Base-by-base conservation (phyloP, 2,797 vertebrate genomes). In the Adelosebastes latens region DNA sequence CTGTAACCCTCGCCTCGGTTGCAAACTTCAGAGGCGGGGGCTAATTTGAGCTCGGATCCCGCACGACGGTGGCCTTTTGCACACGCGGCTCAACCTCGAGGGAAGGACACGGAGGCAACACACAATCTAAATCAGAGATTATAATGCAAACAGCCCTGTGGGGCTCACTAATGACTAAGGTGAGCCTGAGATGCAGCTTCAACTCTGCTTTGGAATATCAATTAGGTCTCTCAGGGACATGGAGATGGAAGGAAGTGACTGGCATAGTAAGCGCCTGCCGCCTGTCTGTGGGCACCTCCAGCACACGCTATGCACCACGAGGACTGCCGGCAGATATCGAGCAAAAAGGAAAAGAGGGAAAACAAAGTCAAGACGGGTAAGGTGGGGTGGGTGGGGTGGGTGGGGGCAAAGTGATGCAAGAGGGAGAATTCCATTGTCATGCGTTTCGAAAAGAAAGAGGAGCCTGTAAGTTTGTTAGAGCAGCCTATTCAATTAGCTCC, bases 121-220 rank as follows among this genome's bases (percentile, higher is more conserved):
- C 90, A 85, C 87, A 88, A 87, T 93, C 86, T 92, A 93, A 94
- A 94, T 91, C 86, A 92, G 82, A 94, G 92, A 93, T 95, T 93
- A 90, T 93, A 94, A 92, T 94, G 87, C 92, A 94, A 92, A 92
- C 89, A 92, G 90, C 89, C 92, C 92, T 89, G 83, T 79, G 93
- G 90, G 92, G 89, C 86, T 92, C 90, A 82, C 92, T 93, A 94
- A 92, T 94, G 93, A 94, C 91, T 90, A 92, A 95, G 93, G 93
- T 94, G 91, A 95, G 92, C 87, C 89, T 77, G 88, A 89, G 92
- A 94, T 87, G 86, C 89, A 39, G 93, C 92, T 88, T 61, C 72
- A 78, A 83, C 81, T 86, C 89, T 61, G 87, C 87, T 92, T 87
- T 83, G 79, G 93, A 95, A 96, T 95, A 93, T 92, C 93, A 95